A percentile compares a stretch with the other conserved stretches of the same genome.
Conservation (phyloP, 2,797 vertebrate species). For the Etheostoma perlongum region DNA sequence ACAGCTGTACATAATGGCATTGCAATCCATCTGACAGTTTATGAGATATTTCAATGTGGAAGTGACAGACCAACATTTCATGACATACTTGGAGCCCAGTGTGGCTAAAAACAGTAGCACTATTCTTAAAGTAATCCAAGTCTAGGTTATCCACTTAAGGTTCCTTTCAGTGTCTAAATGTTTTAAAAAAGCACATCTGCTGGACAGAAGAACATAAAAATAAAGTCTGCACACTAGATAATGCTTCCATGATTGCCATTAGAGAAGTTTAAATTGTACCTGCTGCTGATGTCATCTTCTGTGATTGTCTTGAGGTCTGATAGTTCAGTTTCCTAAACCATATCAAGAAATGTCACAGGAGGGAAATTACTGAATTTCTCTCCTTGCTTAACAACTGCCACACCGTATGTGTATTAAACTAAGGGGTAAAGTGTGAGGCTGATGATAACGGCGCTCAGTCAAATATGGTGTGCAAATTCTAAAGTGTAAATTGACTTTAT, state of each 20-base stretch:
- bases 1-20: no score
- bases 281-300: neutral
- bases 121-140: no score
- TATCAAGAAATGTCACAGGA: neutral
- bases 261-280: neutral
- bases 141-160: no score
- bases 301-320: neutral
- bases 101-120: no score
- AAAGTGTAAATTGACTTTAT: constrained; percentile 29
- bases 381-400: neutral
- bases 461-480: constrained; percentile 25
- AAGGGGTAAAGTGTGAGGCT: neutral
- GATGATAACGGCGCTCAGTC: neutral
- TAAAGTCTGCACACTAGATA: no score
- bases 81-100: no score
- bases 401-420: neutral
- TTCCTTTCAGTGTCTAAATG: no score
- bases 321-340: neutral
- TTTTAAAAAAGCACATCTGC: no score
- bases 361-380: neutral
- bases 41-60: no score
- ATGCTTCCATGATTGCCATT: neutral
- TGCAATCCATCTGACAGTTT: no score
- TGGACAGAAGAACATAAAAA: no score
- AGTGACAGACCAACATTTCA: no score